Evolutionary conservation across 2,888 invertebrate genomes (phyloP), one percentile per base, ranked within the genome.

Genomic region (Ptychoptera contaminata): DNA sequence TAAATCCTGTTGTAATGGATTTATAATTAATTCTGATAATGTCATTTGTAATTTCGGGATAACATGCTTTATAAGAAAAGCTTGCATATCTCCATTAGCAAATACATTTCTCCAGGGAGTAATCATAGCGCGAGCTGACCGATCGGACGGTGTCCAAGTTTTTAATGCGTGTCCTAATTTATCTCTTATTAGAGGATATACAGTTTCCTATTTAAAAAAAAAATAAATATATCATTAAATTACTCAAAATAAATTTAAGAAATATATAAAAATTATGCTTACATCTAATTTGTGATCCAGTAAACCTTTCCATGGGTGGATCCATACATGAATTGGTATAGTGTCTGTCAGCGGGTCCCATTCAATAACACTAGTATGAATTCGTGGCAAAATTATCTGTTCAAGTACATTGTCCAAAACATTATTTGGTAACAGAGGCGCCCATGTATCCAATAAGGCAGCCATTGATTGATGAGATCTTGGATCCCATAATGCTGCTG

Each of bases 261-360:
- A 32, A 9, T 32, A 32, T 16, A 42, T 9, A 38, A 39, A 14
- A 45, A n/a, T 31, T 14, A 32, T 15, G 40, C 30, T 30, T 16
- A 37, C 37, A 16, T 62, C 60, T 58, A 66, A 56, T 50, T 62
- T 65, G 29, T 59, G 64, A 71, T 86, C 83, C 58, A 94, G 75
- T 8, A 88, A 65, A 0, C 82, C 81, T 47, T 93, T 76, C 98
- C 98, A 99, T 0, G 97, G 97, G 62, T 94, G 82, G 48, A 96
- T 79, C 98, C 98, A 98, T 5, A 82, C 77, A 63, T 98, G 96
- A 51, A 99, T 85, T 11, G 97, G 97, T 51, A 92, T 77, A 0
- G 87, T 86, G 61, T 98, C 97, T 0, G 84, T 84, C 2, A 93
- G 72, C 1, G 98, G 98, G 70, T 98, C 90, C 98, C 98, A 97